Evolutionary conservation across 2,888 invertebrate genomes (phyloP), one percentile per base, ranked within the genome.

Genomic region (Antitype chi): DNA sequence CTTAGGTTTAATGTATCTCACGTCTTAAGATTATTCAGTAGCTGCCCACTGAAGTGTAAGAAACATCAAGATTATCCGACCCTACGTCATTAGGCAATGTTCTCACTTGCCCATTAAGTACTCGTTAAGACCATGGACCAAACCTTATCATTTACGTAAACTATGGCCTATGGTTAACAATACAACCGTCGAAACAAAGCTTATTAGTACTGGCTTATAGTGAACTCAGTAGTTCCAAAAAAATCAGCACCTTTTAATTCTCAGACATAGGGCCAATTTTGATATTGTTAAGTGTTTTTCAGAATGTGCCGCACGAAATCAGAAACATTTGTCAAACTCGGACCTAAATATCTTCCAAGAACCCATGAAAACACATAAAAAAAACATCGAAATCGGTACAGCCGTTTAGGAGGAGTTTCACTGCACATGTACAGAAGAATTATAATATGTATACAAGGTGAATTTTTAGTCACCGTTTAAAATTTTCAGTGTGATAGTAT

Each of bases 21-120:
- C 11, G 47, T 4, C 17, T 38, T 23, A 28, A 53, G n/a, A 15
- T 67, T 25, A 38, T 81, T 70, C 28, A 68, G 47, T 28, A 25
- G 25, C 47, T 53, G 17, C 15, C 1, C 43, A 53, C 32, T 59
- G 32, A 59, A 38, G 8, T 38, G 47, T 69, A 38, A 59, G 67
- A 69, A 23, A 11, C 11, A 67, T 67, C 23, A 43, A 69, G 55
- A 60, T 67, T 43, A 70, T 25, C 43, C 17, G 52, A 80, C n/a
- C 66, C 55, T 23, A 32, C 63, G 43, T 38, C 32, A 57, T 81
- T 74, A 63, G 55, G 49, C 2, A 8, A n/a, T 32, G 28, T 43
- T 8, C 38, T 53, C n/a, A 15, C 20, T 6, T 32, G 9, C 17
- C 43, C 28, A 53, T 70, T 63, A 47, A 13, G 2, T 15, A 49